These are phyloP conservation scores for Rattus norvegicus DNA, from an alignment of 2,113 vertebrate genomes.

Conservation along the genomic window GRCr8 NC_086025.1:110883501-110884000, in stretches of 20 bases:
- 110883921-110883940: not conserved
- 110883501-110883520: not conserved
- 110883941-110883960: not conserved
- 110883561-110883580: not conserved
- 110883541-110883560: not conserved
- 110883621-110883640: slow-evolving; percentile 36
- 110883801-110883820: not conserved
- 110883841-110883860: slow-evolving; percentile 14
- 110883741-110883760: not conserved
- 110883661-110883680: slow-evolving; percentile 46
- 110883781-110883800: not conserved
- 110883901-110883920: not conserved
- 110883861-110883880: not conserved
- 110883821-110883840: not conserved
- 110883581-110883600: not conserved
- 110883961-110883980: not conserved
- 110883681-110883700: not conserved
- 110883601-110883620: slow-evolving; percentile 42
- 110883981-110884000: not conserved
- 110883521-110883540: not conserved
- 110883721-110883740: not conserved
- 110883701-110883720: not conserved
- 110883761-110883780: not conserved
- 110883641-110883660: slow-evolving; percentile 42
- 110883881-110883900: not conserved